Evolutionary conservation across 2,113 vertebrate species (phyloP).

Genomic region (Sceloporus tristichus): DNA sequence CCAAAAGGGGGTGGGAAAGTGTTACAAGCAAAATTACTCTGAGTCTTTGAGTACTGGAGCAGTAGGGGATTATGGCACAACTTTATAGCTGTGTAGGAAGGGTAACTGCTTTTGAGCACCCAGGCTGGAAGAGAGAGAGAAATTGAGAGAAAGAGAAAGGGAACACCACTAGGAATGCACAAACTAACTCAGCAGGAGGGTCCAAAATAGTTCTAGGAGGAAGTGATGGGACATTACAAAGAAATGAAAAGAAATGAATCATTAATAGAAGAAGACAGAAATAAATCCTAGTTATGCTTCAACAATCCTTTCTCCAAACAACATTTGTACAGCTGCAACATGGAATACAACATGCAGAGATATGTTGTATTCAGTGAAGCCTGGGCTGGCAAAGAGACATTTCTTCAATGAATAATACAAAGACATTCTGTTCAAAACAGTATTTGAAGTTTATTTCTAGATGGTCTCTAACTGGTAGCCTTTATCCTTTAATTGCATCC

Average conservation of each 20-base stretch:
- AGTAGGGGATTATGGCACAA: conserved; percentile 27
- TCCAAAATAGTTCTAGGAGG: conserved; percentile 22
- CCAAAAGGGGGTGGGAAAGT: background rate
- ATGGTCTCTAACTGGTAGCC: background rate
- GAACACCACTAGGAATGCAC: conserved; percentile 21
- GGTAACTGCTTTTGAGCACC: conserved; percentile 35
- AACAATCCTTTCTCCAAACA: conserved; percentile 4
- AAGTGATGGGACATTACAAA: conserved; percentile 27
- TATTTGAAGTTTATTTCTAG: background rate
- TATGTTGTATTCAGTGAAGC: background rate
- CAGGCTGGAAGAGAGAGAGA: conserved; percentile 19
- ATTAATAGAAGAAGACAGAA: conserved; percentile 16
- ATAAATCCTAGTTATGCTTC: conserved; percentile 10
- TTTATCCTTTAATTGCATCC: background rate
- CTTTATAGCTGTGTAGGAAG: conserved; percentile 29
- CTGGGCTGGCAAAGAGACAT: background rate
- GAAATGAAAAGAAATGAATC: conserved; percentile 28
- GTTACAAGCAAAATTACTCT: conserved; percentile 37
- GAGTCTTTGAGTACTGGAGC: conserved; percentile 16
- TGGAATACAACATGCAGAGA: conserved; percentile 1
- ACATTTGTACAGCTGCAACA: background rate
- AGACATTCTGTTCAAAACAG: background rate
- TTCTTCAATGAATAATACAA: background rate
- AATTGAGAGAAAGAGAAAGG: background rate
- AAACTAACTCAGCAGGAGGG: conserved; percentile 26